Conservation (phyloP, 2,888 invertebrate species). For the Napeogenes inachia region DNA sequence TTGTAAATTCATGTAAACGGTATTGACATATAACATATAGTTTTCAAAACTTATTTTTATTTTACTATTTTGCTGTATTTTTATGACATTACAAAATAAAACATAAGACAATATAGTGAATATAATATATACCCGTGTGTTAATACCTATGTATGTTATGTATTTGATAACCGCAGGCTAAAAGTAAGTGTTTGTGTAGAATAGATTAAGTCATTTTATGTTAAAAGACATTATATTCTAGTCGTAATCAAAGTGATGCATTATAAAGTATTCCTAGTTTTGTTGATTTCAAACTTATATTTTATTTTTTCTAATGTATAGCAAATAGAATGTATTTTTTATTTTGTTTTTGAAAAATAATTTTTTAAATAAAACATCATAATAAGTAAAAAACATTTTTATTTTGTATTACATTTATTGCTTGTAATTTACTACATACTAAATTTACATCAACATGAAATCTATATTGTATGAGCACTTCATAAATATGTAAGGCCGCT, state of each 20-base stretch:
- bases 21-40: too few species aligned
- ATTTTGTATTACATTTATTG: slow-evolving; percentile 22
- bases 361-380: not conserved
- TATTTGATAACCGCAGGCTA: not conserved
- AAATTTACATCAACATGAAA: slow-evolving; percentile 23
- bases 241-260: slow-evolving; percentile 28
- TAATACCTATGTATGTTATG: too few species aligned
- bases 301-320: slow-evolving; percentile 6
- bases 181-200: slow-evolving; percentile 18
- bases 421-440: slow-evolving; percentile 23
- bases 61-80: too few species aligned
- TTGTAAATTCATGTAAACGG: too few species aligned
- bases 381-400: not conserved
- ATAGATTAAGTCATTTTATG: slow-evolving; percentile 18
- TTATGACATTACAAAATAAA: too few species aligned
- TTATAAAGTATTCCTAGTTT: slow-evolving; percentile 25
- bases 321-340: slow-evolving; percentile 10
- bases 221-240: slow-evolving; percentile 26
- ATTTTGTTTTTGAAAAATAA: slow-evolving; percentile 12
- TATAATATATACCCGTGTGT: not conserved
- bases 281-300: slow-evolving; percentile 10
- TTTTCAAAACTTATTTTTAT: too few species aligned
- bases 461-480: slow-evolving; percentile 9
- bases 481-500: slow-evolving; percentile 23
- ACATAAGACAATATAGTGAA: too few species aligned